Evolutionary conservation across 2,797 vertebrate species (phyloP), one percentile per base, ranked within the genome.

Genomic region (Myioborus melanocephalus): DNA sequence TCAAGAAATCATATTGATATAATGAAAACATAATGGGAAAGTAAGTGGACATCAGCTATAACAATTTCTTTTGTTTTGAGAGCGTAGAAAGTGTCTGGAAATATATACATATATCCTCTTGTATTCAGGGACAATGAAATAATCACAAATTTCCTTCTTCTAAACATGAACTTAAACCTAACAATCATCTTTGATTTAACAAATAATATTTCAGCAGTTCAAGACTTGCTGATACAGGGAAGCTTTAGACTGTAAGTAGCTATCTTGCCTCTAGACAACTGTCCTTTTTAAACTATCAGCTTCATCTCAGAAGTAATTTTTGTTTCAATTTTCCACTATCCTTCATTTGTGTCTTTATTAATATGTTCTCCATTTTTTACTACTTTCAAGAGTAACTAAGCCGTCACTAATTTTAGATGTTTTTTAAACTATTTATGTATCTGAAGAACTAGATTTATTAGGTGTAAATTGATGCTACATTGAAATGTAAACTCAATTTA

Each of bases 31-130:
- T 8, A 18, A 13, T 84, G 15, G 22, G 5, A 32, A 78, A 4
- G 8, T 46, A 66, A 55, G 14, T 44, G 5, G 6, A 3, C 0
- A 1, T 32, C 13, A 60, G 7, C 8, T 35, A 26, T 14, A 72
- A 46, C 4, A 41, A 37, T 30, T 3, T 5, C 8, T 17, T 27
- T 49, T n/a, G 24, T 24, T 22, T 2, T 22, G 6, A 69, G 7
- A 71, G 1, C 18, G 28, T 66, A 6, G 18, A 32, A 65, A 66
- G 8, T 66, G 13, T 15, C 26, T 60, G 32, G 20, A 68, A 70
- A 73, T 55, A n/a, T n/a, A 55, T 24, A 34, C 2, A 24, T 57
- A 21, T 34, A 19, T 41, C 3, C 56, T 44, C 27, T 72, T 79
- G 3, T 23, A 66, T 85, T 26, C 37, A 34, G 11, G 27, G 57